Evolutionary conservation across 2,888 invertebrate genomes (phyloP), one percentile per base, ranked within the genome.

Genomic region (Xanthia icteritia): DNA sequence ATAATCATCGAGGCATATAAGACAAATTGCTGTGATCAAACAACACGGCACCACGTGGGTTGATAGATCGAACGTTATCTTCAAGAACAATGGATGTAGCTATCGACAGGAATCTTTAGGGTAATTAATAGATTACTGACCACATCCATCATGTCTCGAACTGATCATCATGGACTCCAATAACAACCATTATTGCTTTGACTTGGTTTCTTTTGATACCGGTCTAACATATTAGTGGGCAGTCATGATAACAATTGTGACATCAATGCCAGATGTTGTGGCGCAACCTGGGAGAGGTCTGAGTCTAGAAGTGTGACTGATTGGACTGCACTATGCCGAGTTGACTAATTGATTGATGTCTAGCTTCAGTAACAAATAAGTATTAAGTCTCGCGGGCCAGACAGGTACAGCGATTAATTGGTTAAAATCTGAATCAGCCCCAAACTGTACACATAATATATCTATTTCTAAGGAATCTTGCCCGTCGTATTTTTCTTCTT

Each of bases 41-140:
- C 91, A 91, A 95, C 94, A 93, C 91, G 95, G 94, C 94, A 94
- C 91, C 94, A 93, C 94, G 94, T 94, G 91, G 94, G 93, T 95
- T 96, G 96, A 96, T 95, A 91, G 94, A 96, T 96, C 91, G 91
- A 90, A 83, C 54, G 82, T 89, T 92, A 93, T 92, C 93, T 90
- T 82, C 86, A 89, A 92, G 92, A 94, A 96, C 96, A 96, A 96
- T 96, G 93, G 93, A 91, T 90, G 91, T 89, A 90, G 65, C 90
- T 93, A 94, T 93, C 93, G 92, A 92, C 91, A 91, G 92, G 93
- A 91, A 94, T 94, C 94, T 92, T 91, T 90, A 87, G 87, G 91
- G 94, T 96, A 96, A 96, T 96, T 96, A 96, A 96, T 95, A 95
- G 94, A 94, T 95, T 92, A 94, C 88, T 85, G 85, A 84, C 88